Evolutionary conservation across 1,140 invertebrate genomes (phyloP).

Genomic region (Acyrthosiphon pisum): DNA sequence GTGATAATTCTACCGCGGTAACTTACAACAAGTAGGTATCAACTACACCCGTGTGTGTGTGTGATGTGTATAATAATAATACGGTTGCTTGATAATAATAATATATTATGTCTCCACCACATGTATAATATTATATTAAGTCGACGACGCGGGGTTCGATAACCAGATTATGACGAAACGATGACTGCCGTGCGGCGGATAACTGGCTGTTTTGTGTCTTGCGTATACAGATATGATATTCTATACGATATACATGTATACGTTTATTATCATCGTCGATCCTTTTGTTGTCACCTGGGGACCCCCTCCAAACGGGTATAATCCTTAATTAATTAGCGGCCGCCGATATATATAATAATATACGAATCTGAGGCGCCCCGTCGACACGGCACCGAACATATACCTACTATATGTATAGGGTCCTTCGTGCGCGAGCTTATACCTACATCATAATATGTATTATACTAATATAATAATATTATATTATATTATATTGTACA

Average conservation of each 20-base stretch:
- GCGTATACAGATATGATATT: background rate
- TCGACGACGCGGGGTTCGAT: constrained; percentile 41
- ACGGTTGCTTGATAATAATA: background rate
- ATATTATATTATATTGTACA: background rate
- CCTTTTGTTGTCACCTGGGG: constrained; percentile 51
- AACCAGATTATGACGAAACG: constrained; percentile 55
- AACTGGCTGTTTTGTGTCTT: constrained; percentile 27
- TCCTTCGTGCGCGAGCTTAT: background rate
- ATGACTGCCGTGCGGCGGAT: constrained; percentile 13
- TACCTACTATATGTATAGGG: background rate
- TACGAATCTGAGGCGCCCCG: constrained; percentile 20
- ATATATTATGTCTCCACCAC: background rate
- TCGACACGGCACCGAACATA: background rate
- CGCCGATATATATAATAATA: background rate
- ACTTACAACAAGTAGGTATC: too few species aligned
- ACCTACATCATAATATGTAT: background rate
- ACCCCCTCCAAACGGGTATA: constrained; percentile 47
- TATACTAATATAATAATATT: background rate
- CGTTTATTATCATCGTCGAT: constrained; percentile 8
- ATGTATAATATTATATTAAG: background rate
- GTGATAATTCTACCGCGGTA: too few species aligned
- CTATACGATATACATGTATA: background rate
- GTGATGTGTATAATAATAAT: background rate
- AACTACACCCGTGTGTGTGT: too few species aligned
- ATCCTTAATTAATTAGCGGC: constrained; percentile 54